Evolutionary conservation across 2,797 vertebrate genomes (phyloP).

Genomic region (Schizothorax lantsangensis): DNA sequence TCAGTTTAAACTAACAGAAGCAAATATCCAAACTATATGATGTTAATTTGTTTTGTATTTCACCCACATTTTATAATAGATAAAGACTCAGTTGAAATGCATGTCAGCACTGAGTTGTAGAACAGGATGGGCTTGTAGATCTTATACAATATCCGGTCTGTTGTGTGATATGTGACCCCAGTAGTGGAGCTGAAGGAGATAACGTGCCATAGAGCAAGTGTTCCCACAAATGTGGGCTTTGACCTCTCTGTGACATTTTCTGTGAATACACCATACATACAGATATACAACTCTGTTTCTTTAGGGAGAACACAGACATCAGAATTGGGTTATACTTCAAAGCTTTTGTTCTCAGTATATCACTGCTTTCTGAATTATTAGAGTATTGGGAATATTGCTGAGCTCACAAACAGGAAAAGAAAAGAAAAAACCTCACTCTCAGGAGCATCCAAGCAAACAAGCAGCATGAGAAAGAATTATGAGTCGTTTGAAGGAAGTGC

Average conservation of each 20-base stretch:
- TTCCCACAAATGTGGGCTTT: constrained; percentile 23
- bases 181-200: constrained; percentile 4
- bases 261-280: constrained; percentile 49
- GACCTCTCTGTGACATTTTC: constrained; percentile 6
- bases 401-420: constrained; percentile 14
- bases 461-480: neutral
- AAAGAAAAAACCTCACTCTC: constrained; percentile 32
- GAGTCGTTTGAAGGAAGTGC: neutral
- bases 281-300: constrained; percentile 53
- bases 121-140: constrained; percentile 4
- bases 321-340: constrained; percentile 62
- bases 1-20: neutral
- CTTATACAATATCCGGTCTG: constrained; percentile 1
- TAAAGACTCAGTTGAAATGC: neutral
- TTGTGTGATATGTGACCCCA: constrained; percentile 22
- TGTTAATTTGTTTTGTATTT: neutral
- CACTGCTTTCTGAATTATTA: constrained; percentile 60
- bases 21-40: neutral
- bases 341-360: constrained; percentile 60
- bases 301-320: constrained; percentile 53
- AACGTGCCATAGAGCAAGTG: constrained; percentile 10
- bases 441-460: neutral
- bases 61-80: neutral
- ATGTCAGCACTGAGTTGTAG: neutral
- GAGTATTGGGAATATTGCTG: constrained; percentile 59